Base-by-base conservation (phyloP, 35 echinoderm and acorn worm genomes). In the Acanthaster planci region DNA sequence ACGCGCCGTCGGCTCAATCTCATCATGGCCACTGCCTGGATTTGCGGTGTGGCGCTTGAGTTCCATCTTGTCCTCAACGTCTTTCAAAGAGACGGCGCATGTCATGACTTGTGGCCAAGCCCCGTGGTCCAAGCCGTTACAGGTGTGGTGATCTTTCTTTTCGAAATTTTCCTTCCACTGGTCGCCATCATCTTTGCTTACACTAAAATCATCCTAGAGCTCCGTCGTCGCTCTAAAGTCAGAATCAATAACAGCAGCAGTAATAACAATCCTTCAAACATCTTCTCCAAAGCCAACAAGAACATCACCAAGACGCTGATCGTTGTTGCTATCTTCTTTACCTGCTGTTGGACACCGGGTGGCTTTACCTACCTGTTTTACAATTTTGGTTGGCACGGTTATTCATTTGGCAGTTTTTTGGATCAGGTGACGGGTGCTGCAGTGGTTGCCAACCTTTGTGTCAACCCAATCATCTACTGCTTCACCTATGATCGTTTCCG, bases 21-120 rank as follows among this genome's bases (percentile, higher is more conserved):
- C n/a, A 53, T 56, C 14, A 88, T 93, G 16, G 2, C 52, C 18
- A 29, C 30, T 19, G 56, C 78, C 17, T 93, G 91, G 91, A 10
- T 89, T 16, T 85, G 78, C 36, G 84, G 82, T 34, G 22, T 10
- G 26, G 1, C 30, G 34, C 18, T 26, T 34, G 34, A 26, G 8
- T 2, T 26, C 30, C 64, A 72, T 29, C 23, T 31, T 72, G 14
- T 72, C 2, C 64, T 26, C 23, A 72, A 27, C 15, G 4, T 26
- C 14, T 26, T 27, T 34, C 64, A 72, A 72, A 72, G 10, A 14
- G 30, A 72, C 64, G 64, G 23, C 26, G 29, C 34, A 10, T 72
- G 64, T 72, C 21, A 3, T 72, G 29, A 27, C 14, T 72, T 14
- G 10, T 72, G 64, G 64, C 7, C 64, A 5, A 72, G 19, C 23